Evolutionary conservation across 1,140 invertebrate genomes (phyloP), one percentile per base, ranked within the genome.

Genomic region (Lysiphlebus fabarum): DNA sequence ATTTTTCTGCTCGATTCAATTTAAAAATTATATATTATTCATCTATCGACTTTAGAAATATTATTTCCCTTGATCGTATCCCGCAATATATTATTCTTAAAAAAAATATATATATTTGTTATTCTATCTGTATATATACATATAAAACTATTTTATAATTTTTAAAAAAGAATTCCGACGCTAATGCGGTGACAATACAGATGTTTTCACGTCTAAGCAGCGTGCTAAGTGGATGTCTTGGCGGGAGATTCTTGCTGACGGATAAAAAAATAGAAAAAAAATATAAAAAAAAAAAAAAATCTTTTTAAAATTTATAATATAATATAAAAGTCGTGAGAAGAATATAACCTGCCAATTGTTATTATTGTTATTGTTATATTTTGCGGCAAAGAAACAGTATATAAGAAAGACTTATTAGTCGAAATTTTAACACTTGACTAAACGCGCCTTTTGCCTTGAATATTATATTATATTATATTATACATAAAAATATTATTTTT

Each of bases 151-250:
- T 26, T 26, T 26, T 26, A 26, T 26, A 26, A 26, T 26, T 26
- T 67, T 64, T 53, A 47, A 49, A 56, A 68, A 67, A 53, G 44
- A 33, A 61, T 56, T 62, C 44, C 33, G 42, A 38, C 55, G 48
- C 42, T 73, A 73, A 73, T 72, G 50, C 71, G 64, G 60, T 57
- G 65, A 73, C 71, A 73, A 73, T 73, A 71, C 71, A 70, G 65
- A 72, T 72, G 71, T 73, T 73, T 73, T 73, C 69, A 66, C 71
- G 65, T 73, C 67, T 72, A 73, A 73, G 70, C 66, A 67, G 70
- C 69, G 70, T 73, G 69, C 64, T 73, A 72, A 73, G 71, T 72
- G 71, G 70, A 72, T 72, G 65, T 65, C 41, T 60, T 43, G 43
- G 50, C 43, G 54, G 59, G 51, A 56, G 58, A 56, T 56, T 57